Evolutionary conservation across 2,113 vertebrate genomes (phyloP).

Genomic region (Stercorarius parasiticus): DNA sequence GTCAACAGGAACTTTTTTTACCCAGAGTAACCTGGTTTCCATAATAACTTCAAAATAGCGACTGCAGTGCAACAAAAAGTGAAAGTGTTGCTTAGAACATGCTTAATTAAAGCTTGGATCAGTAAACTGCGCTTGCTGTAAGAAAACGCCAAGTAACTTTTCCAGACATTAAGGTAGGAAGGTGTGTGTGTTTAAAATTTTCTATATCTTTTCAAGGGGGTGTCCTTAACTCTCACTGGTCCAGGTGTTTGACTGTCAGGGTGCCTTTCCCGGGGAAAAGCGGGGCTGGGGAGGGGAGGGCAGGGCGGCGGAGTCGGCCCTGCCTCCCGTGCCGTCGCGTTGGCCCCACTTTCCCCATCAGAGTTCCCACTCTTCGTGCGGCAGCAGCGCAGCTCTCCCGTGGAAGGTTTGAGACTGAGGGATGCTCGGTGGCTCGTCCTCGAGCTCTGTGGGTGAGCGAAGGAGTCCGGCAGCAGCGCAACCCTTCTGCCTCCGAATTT

Average conservation of each 20-base stretch:
- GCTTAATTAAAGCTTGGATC: neutral
- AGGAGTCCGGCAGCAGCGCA: neutral
- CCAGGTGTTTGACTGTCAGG: neutral
- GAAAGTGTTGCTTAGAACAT: neutral
- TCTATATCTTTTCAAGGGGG: rapidly evolving
- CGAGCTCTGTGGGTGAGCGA: neutral
- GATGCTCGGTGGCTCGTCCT: neutral
- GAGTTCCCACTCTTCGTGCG: neutral
- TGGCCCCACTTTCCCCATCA: neutral
- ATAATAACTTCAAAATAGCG: neutral
- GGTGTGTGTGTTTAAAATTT: neutral
- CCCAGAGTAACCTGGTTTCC: neutral
- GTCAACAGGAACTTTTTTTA: neutral
- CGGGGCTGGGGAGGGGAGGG: neutral
- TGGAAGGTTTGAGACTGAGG: neutral
- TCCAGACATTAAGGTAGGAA: neutral
- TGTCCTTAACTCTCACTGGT: rapidly evolving
- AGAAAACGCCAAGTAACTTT: neutral
- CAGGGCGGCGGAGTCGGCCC: neutral
- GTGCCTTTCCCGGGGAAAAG: neutral
- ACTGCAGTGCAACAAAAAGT: neutral
- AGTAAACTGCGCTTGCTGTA: neutral
- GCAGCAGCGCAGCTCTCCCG: rapidly evolving
- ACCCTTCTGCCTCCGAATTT: neutral
- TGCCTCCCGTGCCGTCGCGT: neutral